Conservation (phyloP, 2,888 invertebrate species). For the Sympetrum striolatum region DNA sequence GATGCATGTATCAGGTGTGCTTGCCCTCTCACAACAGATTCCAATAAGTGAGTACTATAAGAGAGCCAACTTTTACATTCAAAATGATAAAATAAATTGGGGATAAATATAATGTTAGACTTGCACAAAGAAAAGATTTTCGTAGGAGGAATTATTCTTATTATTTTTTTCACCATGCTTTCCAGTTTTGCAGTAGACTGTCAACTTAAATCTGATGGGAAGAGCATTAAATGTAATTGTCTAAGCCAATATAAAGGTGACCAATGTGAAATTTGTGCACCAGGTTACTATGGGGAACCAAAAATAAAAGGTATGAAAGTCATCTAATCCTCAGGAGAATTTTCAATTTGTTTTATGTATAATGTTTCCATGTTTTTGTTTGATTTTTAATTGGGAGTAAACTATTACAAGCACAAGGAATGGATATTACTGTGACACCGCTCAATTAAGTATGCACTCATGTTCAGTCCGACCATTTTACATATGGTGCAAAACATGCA, state of each 20-base stretch:
- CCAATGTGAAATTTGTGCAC: conserved; percentile 86
- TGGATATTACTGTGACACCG: no score
- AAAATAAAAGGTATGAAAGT: conserved; percentile 64
- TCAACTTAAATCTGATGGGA: conserved; percentile 80
- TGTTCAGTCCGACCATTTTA: no score
- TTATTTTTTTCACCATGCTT: conserved; percentile 16
- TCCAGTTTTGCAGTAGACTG: conserved; percentile 83
- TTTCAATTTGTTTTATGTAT: no score
- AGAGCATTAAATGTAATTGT: conserved; percentile 87
- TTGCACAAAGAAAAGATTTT: neutral
- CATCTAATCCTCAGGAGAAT: no score
- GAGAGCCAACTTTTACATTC: neutral
- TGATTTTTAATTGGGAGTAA: no score
- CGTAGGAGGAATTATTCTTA: neutral
- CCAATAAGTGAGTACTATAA: conserved; percentile 78
- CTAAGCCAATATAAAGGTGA: conserved; percentile 87
- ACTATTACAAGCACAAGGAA: no score
- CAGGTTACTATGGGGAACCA: conserved; percentile 90
- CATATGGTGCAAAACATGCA: no score
- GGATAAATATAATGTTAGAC: neutral
- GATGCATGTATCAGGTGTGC: conserved; percentile 93
- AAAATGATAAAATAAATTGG: no score
- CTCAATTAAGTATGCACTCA: no score
- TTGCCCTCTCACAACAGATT: conserved; percentile 84
- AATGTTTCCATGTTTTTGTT: no score